Evolutionary conservation across 2,113 vertebrate species (phyloP), one percentile per base, ranked within the genome.

Genomic region (Cyanoliseus patagonus): DNA sequence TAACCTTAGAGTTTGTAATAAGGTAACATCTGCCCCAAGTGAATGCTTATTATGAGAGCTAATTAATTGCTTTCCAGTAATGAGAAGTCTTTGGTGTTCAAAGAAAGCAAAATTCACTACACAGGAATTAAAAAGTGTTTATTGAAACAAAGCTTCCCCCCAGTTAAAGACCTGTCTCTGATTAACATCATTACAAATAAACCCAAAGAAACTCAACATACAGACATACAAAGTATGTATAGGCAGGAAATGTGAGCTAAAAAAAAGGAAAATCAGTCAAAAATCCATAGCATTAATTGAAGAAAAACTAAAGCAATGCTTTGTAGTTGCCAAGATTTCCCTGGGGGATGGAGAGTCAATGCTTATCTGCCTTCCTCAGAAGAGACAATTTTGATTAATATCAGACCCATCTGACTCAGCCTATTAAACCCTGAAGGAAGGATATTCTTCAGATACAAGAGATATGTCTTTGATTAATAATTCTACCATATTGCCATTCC

Each of bases 401-500:
- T 98, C 98, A 98, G 97, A 96, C 97, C 97, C 97, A 98, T 98
- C 97, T 98, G 98, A 98, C 98, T 98, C 96, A 97, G 97, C 94
- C 98, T 98, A 98, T 98, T 97, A 98, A 98, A 97, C 97, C 98
- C 98, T 94, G 97, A 97, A 98, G 98, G 98, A 98, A 98, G 97
- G 97, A 97, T 97, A 97, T 96, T 98, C 98, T 98, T 98, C 98
- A 98, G 98, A 98, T 98, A 98, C 92, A 94, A 98, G 94, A 98
- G 98, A 98, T 97, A 97, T 31, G 97, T 88, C 97, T 98, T 98
- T 98, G 98, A 98, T 98, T 98, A 98, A 98, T 98, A 98, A 98
- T 98, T 98, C 98, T 96, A 96, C 94, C 97, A 94, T 95, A 97
- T 96, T 98, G 98, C 97, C 97, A 98, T 98, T 97, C 97, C 72